Base-by-base conservation (phyloP, 1,140 invertebrate genomes). In the Hormaphis cornu region DNA sequence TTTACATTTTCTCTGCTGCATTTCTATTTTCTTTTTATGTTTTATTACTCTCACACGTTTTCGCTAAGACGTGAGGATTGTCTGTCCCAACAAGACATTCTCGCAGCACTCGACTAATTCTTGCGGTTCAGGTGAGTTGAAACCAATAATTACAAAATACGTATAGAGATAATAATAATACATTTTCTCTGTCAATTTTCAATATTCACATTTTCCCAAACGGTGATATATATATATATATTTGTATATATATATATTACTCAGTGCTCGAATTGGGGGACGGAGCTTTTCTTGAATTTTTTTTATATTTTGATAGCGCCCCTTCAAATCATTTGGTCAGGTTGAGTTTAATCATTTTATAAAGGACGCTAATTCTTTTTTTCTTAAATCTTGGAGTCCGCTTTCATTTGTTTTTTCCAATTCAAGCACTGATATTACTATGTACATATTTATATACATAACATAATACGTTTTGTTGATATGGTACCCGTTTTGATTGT, bases 71-170 rank as follows among this genome's bases (percentile, higher is more conserved):
- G 81, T 85, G 83, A 83, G 84, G 83, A 83, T 85, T 81, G 80
- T 84, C 78, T 86, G 83, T 82, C 83, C 85, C 79, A 84, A 83
- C 80, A 86, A 86, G 82, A 84, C 83, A 76, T 84, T 82, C 79
- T 85, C 83, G 75, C 85, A 86, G 80, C 81, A 84, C 71, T 85
- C 84, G 74, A 84, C 83, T 77, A 86, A 84, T 79, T 86, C 84
- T 73, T 83, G 83, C 77, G 83, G 83, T 77, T 85, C 84, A 86
- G 84, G 84, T 86, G 85, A 82, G 81, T 54, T 50, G 20, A 58
- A 58, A 58, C 20, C n/a, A n/a, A n/a, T n/a, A 52, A 26, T 22
- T 40, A 61, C 16, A 63, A 24, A n/a, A 46, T 44, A 63, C 58
- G n/a, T 46, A 63, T 63, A n/a, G 40, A 59, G 56, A 24, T 42